Conservation (phyloP, 2,797 vertebrate species). For the Rhinophrynus dorsalis region DNA sequence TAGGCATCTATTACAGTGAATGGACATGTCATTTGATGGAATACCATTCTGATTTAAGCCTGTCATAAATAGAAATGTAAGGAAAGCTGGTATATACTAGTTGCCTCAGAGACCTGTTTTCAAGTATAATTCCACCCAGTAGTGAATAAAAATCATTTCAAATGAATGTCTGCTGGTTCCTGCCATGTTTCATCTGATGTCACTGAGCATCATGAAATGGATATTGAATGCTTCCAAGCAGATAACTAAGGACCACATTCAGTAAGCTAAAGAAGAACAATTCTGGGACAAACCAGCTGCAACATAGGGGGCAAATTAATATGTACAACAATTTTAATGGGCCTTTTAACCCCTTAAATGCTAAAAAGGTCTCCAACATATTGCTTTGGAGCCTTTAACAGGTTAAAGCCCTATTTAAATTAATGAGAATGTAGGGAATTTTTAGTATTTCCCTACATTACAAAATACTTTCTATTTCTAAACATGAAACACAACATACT, state of each 20-base stretch:
- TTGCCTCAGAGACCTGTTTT: conserved; percentile 69
- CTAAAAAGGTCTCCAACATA: no score
- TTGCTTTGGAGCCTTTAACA: no score
- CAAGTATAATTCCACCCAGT: conserved; percentile 62
- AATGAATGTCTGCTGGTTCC: conserved; percentile 68
- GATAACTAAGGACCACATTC: background rate
- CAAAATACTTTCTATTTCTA: no score
- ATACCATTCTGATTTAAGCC: conserved; percentile 62
- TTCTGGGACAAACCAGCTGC: no score
- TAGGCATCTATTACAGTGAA: conserved; percentile 57
- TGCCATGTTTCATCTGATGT: conserved; percentile 55
- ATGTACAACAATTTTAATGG: background rate
- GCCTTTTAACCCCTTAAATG: no score
- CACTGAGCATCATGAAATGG: conserved; percentile 12
- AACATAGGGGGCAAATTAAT: no score
- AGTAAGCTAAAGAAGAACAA: no score
- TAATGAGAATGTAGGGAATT: no score
- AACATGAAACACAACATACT: no score
- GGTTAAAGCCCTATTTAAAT: no score
- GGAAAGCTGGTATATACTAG: conserved; percentile 63
- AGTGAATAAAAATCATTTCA: conserved; percentile 64
- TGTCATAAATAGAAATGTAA: conserved; percentile 60
- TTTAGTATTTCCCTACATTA: no score
- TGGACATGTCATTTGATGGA: conserved; percentile 65
- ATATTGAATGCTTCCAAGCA: conserved; percentile 9